A percentile compares a stretch with the other conserved stretches of the same genome.
Conservation (phyloP, 2,888 invertebrate species). For the Odontomyia ornata region DNA sequence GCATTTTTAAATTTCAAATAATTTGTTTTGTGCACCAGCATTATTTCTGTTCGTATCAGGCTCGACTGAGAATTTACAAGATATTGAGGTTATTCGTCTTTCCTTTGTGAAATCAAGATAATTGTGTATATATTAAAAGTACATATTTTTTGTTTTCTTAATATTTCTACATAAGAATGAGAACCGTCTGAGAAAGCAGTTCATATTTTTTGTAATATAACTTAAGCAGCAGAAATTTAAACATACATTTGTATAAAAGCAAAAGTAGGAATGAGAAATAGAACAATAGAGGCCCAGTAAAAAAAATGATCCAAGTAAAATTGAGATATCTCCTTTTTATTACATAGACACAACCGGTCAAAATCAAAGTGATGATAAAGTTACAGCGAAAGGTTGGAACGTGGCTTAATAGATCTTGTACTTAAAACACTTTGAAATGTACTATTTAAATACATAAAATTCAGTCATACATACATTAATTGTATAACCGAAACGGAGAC, state of each 20-base stretch:
- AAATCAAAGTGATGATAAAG: neutral
- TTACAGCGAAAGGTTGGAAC: constrained; percentile 9
- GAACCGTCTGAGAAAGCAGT: neutral
- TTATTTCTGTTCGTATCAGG: too few species aligned
- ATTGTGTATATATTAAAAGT: neutral
- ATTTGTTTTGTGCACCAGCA: too few species aligned
- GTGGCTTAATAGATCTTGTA: constrained; percentile 28
- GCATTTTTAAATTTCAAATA: too few species aligned
- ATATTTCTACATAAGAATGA: neutral
- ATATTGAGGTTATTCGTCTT: too few species aligned
- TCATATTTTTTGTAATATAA: constrained; percentile 9
- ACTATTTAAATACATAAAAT: constrained; percentile 18
- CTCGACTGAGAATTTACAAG: too few species aligned
- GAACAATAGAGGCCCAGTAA: neutral
- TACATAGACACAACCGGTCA: too few species aligned
- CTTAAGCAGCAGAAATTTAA: neutral
- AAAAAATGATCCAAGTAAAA: neutral
- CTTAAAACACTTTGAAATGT: constrained; percentile 22
- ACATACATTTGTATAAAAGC: constrained; percentile 3
- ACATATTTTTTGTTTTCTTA: neutral
- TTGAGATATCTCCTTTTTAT: too few species aligned
- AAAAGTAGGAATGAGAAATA: constrained; percentile 1
- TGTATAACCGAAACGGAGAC: neutral
- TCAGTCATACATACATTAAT: neutral
- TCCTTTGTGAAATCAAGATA: neutral